Evolutionary conservation across 1,140 invertebrate species (phyloP).

Genomic region (Trachymyrmex septentrionalis): DNA sequence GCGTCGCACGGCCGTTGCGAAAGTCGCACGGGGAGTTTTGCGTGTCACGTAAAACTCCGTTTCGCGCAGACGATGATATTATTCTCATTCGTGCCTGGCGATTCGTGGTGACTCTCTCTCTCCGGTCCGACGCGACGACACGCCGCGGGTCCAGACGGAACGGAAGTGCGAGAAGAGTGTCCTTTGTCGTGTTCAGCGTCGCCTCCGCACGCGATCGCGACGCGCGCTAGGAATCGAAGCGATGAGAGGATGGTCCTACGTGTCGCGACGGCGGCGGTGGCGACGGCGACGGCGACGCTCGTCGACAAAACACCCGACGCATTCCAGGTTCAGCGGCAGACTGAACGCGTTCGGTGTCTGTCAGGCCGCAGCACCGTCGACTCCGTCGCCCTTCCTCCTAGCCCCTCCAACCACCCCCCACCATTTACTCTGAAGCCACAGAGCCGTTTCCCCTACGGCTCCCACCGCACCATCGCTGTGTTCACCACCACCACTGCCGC

Average conservation of each 20-base stretch:
- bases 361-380: slow-evolving; percentile 83
- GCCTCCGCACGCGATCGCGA: slow-evolving; percentile 3
- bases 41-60: not conserved
- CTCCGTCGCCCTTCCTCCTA: slow-evolving; percentile 42
- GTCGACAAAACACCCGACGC: slow-evolving; percentile 69
- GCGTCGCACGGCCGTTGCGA: slow-evolving; percentile 32
- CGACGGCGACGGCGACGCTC: slow-evolving; percentile 30
- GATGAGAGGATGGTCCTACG: slow-evolving; percentile 23
- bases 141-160: not conserved
- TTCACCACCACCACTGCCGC: not conserved
- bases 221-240: slow-evolving; percentile 2
- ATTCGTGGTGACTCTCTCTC: not conserved
- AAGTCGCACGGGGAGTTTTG: slow-evolving; percentile 21
- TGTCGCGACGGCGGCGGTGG: slow-evolving; percentile 13
- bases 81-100: not conserved
- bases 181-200: not conserved
- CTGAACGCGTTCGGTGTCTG: slow-evolving; percentile 83
- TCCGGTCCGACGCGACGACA: no score
- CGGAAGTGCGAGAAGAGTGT: not conserved
- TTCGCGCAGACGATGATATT: not conserved
- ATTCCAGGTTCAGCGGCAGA: slow-evolving; percentile 82
- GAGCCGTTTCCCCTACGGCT: slow-evolving; percentile 38
- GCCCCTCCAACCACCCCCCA: slow-evolving; percentile 31
- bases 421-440: slow-evolving; percentile 30
- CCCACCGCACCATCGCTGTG: slow-evolving; percentile 42